phyloP scores from a whole-genome alignment of 2,888 invertebrate species.

The Mythimna lalbum region DNA sequence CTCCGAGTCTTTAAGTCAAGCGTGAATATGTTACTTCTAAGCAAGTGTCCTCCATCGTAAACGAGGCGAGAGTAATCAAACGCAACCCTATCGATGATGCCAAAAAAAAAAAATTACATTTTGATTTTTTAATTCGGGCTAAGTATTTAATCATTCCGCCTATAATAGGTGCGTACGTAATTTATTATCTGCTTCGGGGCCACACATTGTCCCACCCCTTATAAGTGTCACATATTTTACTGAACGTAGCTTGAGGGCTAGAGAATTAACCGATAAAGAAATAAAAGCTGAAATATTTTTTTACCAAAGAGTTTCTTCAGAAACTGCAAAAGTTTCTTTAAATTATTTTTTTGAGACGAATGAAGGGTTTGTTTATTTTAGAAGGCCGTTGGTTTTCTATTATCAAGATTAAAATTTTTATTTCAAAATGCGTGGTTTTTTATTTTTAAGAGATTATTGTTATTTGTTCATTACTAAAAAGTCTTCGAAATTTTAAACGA shows the following conservation, averaged over 20 bases:
- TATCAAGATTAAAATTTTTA: background rate
- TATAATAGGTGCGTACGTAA: slow-evolving; percentile 32
- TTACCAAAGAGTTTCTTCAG: background rate
- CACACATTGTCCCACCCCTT: slow-evolving; percentile 42
- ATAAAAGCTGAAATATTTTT: slow-evolving; percentile 2
- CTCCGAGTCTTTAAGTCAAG: no score
- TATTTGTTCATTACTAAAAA: background rate
- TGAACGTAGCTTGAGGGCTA: slow-evolving; percentile 7
- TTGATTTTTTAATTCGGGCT: background rate
- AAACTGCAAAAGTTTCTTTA: slow-evolving; percentile 1
- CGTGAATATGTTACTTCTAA: no score
- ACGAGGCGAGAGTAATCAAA: background rate
- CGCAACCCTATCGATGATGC: background rate
- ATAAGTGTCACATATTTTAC: slow-evolving; percentile 53
- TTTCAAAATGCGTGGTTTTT: slow-evolving; percentile 2
- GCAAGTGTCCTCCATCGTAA: no score
- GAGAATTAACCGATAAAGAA: slow-evolving; percentile 2
- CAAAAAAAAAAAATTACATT: no score
- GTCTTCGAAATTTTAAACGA: background rate
- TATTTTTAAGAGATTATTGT: background rate
- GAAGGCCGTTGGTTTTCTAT: background rate
- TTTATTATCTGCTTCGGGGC: slow-evolving; percentile 37
- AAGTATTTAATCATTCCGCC: slow-evolving; percentile 13
- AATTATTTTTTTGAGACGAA: background rate
- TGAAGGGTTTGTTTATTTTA: background rate